Base-by-base conservation (phyloP, 2,888 invertebrate genomes). In the Eupithecia tripunctaria region DNA sequence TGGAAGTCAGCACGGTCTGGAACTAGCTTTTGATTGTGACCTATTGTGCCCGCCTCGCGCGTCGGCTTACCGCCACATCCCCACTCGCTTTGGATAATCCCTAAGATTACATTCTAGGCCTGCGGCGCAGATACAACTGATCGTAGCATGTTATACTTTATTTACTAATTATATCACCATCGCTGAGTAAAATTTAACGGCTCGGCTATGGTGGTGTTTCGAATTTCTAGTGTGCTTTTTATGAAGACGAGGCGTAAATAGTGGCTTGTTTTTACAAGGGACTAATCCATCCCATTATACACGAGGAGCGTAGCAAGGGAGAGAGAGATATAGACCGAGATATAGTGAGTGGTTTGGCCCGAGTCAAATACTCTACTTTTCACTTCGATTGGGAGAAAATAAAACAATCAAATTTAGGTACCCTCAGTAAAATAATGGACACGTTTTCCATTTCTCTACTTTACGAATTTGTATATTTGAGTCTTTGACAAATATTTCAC, bases 51-150 rank as follows among this genome's bases (percentile, higher is more conserved):
- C 15, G 38, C 51, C 29, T 21, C 70, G 6, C 64, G 56, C 18
- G 68, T 59, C 71, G 63, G 67, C 62, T 67, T 71, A 67, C 47
- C 38, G 56, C 65, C 25, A 15, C 38, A 64, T 25, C 64, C 63
- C 38, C 69, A 70, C 51, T 60, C 60, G 60, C 68, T 60, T 68
- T 41, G 59, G 38, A 27, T 67, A 67, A 67, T 67, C 25, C 36
- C 38, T 15, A 38, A 64, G 64, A 25, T 64, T 38, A 64, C 38
- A 38, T 12, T 38, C 64, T 21, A 12, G 14, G 6, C 14, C 21
- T 7, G 64, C 0, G 18, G 36, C 56, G 38, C 36, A 6, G 43
- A 21, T 51, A 56, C 21, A 36, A 29, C 59, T 25, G 47, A 27
- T 43, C 18, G 2, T 41, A 6, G 25, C 63, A 38, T 21, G 7